Conservation (phyloP, 2,888 invertebrate genomes). For the Oscheius sp. region DNA sequence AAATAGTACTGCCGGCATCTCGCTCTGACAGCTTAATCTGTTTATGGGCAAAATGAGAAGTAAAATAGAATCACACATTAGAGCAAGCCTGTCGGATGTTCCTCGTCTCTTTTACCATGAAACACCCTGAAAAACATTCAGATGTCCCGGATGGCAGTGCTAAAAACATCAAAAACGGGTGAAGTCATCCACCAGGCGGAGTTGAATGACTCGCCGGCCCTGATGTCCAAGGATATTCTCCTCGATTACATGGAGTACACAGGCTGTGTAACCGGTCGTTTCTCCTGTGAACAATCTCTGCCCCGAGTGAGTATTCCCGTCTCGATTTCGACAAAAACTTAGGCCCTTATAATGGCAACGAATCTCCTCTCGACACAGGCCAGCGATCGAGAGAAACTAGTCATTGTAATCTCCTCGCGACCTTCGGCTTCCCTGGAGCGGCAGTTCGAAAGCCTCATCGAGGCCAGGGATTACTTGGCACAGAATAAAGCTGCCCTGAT, state of each 20-base stretch:
- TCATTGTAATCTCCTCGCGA: slow-evolving; percentile 27
- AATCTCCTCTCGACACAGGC: slow-evolving; percentile 23
- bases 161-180: slow-evolving; percentile 9
- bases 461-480: slow-evolving; percentile 14
- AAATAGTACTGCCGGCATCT: no score
- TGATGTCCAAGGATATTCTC: slow-evolving; percentile 4
- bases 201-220: not conserved
- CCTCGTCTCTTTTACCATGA: no score
- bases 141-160: slow-evolving; percentile 11
- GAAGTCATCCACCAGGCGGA: not conserved
- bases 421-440: slow-evolving; percentile 20
- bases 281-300: not conserved
- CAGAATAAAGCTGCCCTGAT: not conserved
- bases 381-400: slow-evolving; percentile 24
- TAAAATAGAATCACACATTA: no score
- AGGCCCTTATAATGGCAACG: slow-evolving; percentile 18
- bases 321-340: not conserved
- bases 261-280: not conserved
- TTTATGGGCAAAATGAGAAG: no score
- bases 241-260: slow-evolving; percentile 4
- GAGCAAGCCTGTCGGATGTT: no score
- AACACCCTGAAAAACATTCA: not conserved
- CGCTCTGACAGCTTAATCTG: no score
- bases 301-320: not conserved
- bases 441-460: slow-evolving; percentile 12